Percentiles rank a stretch among this genome's conserved stretches.
These are phyloP conservation scores for Oppia nitens DNA, from an alignment of 1,140 invertebrate species.

Conservation along the genomic window DNA sequence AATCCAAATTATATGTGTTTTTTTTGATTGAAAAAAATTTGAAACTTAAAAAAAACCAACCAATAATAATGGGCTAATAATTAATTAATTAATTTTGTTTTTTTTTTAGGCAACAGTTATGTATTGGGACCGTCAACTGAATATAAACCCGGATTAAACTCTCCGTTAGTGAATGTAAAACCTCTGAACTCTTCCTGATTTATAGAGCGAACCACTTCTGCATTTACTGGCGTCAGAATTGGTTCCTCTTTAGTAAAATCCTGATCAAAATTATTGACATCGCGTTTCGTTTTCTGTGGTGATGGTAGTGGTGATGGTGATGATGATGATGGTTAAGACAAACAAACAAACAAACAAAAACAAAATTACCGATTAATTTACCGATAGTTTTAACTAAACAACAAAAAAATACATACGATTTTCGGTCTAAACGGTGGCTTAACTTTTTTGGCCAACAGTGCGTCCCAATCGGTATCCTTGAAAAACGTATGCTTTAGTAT, in stretches of 20 bases:
- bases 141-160: conserved; percentile 49
- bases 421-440: conserved; percentile 95
- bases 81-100: too few species aligned
- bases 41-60: too few species aligned
- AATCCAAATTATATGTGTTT: too few species aligned
- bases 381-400: too few species aligned
- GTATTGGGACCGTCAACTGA: not conserved
- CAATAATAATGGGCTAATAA: too few species aligned
- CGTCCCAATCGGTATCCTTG: conserved; percentile 87
- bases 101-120: too few species aligned
- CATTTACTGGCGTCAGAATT: conserved; percentile 75
- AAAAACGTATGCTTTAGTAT: conserved; percentile 91
- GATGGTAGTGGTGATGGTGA: not conserved
- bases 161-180: conserved; percentile 89
- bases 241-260: conserved; percentile 99
- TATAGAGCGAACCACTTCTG: conserved; percentile 73
- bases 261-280: conserved; percentile 95
- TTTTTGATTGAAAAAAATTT: too few species aligned
- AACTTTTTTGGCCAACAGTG: conserved; percentile 69
- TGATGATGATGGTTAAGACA: not conserved
- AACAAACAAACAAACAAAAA: too few species aligned
- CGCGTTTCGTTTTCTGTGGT: conserved; percentile 84
- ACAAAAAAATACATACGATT: conserved; percentile 55
- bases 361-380: too few species aligned
- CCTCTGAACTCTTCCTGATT: conserved; percentile 95